Base-by-base conservation (phyloP, 2,888 invertebrate genomes). In the Mesorhabditis spiculigera region DNA sequence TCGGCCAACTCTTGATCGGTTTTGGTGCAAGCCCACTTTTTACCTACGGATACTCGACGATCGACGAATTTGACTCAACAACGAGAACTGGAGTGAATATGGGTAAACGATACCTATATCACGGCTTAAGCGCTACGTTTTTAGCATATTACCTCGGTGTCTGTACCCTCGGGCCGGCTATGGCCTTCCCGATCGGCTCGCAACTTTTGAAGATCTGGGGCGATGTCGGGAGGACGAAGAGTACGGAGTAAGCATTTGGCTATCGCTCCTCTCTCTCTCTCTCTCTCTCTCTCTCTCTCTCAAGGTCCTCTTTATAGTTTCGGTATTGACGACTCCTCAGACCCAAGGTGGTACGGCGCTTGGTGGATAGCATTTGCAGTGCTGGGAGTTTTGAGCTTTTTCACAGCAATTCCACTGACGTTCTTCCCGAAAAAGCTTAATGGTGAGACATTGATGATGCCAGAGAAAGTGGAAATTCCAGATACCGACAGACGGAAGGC, bases 141-240 rank as follows among this genome's bases (percentile, higher is more conserved):
- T 0, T 86, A 92, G 92, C 92, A 71, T 90, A 91, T 65, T 92
- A 91, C 87, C 92, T 92, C 86, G 91, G 91, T 41, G 91, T 91
- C 90, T 91, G 92, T 28, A 91, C 92, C 68, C 89, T 92, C 78
- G 92, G 92, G 4, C 92, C 92, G n/a, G 92, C 92, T 63, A 86
- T 92, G 79, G 93, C 93, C 61, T 93, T 92, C 87, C 90, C 93
- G 16, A 86, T 92, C 10, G 93, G 93, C 3, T 93, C 93, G 0
- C 91, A 92, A 85, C 89, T 93, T 85, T 89, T 93, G 75, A 90
- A 91, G 75, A 88, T 92, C 67, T 93, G 92, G 83, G 81, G 80
- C 43, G 82, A 82, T 58, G 73, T 73, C 65, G 70, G 74, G 63
- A 75, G 76, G 70, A 76, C 78, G 0, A 68, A 70, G 8, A 71